Base-by-base conservation (phyloP, 2,888 invertebrate species). In the Xylota sylvarum region DNA sequence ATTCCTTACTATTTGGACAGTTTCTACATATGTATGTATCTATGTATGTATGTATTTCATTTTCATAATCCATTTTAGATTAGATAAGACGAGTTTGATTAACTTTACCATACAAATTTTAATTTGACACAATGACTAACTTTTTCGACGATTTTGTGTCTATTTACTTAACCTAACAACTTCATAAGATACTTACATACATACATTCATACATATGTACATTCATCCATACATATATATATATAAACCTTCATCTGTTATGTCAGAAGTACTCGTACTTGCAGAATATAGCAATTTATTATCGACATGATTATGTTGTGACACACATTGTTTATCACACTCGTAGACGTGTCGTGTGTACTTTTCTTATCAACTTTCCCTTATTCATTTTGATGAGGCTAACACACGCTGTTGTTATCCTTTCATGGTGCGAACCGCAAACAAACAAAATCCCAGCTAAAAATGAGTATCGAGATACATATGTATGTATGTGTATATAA, bases 271-370 rank as follows among this genome's bases (percentile, higher is more conserved):
- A 72, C 55, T 69, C 62, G 70, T 64, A 72, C 55, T 69, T 69
- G 17, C 60, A 62, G 74, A 84, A 80, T 74, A 72, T 64, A 85
- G 76, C 76, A 85, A 85, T 85, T 85, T 85, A 85, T 85, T 85
- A 80, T 65, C 70, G 70, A 72, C 81, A 78, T 81, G 85, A 76
- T 85, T 85, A 76, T 81, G 65, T 60, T 81, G 76, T 81, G 85
- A 76, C 85, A 81, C 85, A 81, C 70, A 72, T 77, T 81, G 35
- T 76, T 65, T 81, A 77, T 81, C 76, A 46, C 82, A 35, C 23
- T 37, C 56, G 52, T 40, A 62, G 69, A 76, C 50, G 56, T 79
- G 69, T 74, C 69, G 62, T 81, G 81, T 80, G 64, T 77, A 48
- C 23, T 67, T 55, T 81, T 62, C 72, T 70, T 82, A 73, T 64